A percentile compares a stretch with the other conserved stretches of the same genome.
phyloP scores from a whole-genome alignment of 1,140 invertebrate genomes.

The Thalassaphorura encarpata region DNA sequence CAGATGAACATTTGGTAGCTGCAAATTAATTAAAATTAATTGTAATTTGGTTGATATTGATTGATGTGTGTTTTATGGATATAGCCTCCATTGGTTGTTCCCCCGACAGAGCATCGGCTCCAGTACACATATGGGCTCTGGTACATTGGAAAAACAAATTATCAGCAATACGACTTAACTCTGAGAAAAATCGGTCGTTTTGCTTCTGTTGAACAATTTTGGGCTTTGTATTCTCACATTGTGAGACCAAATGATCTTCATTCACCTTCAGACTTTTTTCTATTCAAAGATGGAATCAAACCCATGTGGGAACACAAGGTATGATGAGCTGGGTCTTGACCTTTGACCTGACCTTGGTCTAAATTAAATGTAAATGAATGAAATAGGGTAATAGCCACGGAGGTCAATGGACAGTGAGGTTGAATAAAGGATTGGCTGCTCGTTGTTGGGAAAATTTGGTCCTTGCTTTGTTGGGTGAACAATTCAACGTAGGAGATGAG shows the following conservation, averaged over 20 bases:
- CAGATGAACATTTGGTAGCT: conserved; percentile 31
- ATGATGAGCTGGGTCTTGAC: conserved; percentile 10
- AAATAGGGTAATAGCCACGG: conserved; percentile 28
- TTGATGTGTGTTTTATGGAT: no score
- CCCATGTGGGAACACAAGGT: conserved; percentile 87
- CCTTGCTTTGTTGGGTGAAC: conserved; percentile 94
- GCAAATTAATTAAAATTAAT: not conserved
- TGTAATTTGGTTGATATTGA: not conserved
- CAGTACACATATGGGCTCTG: conserved; percentile 28
- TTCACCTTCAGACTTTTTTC: conserved; percentile 86
- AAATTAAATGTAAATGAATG: conserved; percentile 2
- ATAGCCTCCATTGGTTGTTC: conserved; percentile 28
- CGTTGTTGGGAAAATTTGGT: conserved; percentile 98
- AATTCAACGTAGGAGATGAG: conserved; percentile 98
- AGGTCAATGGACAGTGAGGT: conserved; percentile 30
- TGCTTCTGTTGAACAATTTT: conserved; percentile 92
- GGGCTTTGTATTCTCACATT: conserved; percentile 83
- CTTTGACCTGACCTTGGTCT: not conserved
- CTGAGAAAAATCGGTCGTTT: conserved; percentile 73
- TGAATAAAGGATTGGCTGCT: conserved; percentile 82
- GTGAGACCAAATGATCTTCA: conserved; percentile 73
- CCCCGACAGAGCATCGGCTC: conserved; percentile 22
- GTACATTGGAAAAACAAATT: conserved; percentile 34
- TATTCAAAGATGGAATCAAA: conserved; percentile 97
- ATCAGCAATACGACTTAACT: conserved; percentile 40